Evolutionary conservation across 2,113 vertebrate species (phyloP), one percentile per base, ranked within the genome.

Genomic region (Riparia riparia): DNA sequence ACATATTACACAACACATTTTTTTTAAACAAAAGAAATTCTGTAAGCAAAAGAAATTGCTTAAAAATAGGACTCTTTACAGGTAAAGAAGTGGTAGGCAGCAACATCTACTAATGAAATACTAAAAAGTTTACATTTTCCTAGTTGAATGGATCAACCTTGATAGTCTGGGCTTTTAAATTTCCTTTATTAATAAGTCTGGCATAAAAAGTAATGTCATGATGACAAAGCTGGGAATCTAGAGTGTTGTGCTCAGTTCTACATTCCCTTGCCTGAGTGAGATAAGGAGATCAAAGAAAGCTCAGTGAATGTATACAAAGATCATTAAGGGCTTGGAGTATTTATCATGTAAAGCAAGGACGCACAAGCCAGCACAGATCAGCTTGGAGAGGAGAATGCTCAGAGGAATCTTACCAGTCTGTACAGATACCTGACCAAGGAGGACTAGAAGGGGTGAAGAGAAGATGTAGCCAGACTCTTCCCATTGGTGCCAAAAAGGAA

Each of bases 391-490:
- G 13, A 54, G 18, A 89, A 79, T 4, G n/a, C 9, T 70, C 22
- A 57, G 51, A 57, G n/a, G 5, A n/a, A 50, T 66, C 24, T 63
- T 17, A 57, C 1, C n/a, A 51, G 32, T 9, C n/a, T 56, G 21
- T 31, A 41, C 1, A 47, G 49, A 80, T 10, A 12, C 13, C 17
- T 68, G n/a, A 32, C 0, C 13, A 7, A 3, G 7, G 9, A 14
- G 14, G 7, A 57, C 9, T 0, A 12, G 9, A 61, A 14, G 5
- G 8, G 2, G 2, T 1, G 3, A 18, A 90, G 51, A 45, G 47
- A 39, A 91, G n/a, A 34, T 9, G 14, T 4, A 57, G 11, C 3
- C 47, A 77, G 20, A 34, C 22, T 39, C 10, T 56, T 74, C 28
- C 5, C 26, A 39, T 1, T 47, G 29, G 10, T 37, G 50, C 10